Percentiles rank a stretch among this genome's conserved stretches.
These are phyloP conservation scores for Zaprionus africanus DNA, from an alignment of 1,140 invertebrate genomes.

Conservation along the genomic window DNA sequence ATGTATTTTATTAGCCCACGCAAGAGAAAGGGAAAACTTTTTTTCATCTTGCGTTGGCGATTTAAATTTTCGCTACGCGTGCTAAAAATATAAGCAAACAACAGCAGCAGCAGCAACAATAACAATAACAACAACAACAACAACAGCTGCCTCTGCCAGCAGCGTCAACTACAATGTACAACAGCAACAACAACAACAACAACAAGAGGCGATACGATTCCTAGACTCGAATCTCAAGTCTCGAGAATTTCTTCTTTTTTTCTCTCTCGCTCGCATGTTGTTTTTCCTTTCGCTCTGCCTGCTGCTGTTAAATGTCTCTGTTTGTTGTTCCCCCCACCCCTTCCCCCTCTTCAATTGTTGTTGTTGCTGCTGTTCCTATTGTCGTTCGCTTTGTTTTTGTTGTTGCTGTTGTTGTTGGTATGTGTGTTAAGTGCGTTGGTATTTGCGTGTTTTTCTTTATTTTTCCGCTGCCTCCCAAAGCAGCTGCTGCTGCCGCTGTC, in stretches of 20 bases:
- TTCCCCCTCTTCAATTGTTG: constrained; percentile 14
- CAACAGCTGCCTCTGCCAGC: not conserved
- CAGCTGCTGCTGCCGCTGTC: constrained; percentile 18
- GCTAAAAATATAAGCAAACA: constrained; percentile 69
- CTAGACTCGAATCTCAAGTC: constrained; percentile 70
- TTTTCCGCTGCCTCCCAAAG: constrained; percentile 34
- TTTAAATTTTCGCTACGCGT: constrained; percentile 68
- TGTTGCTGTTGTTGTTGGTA: constrained; percentile 50
- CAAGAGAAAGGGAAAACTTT: constrained; percentile 56
- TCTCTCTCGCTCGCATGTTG: constrained; percentile 2
- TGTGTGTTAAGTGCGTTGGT: constrained; percentile 82
- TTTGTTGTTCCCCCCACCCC: constrained; percentile 24
- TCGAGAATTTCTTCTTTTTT: constrained; percentile 49
- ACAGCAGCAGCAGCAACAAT: not conserved
- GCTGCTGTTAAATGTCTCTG: constrained; percentile 41
- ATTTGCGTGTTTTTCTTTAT: constrained; percentile 59
- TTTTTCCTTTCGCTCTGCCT: constrained; percentile 1
- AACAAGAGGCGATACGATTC: constrained; percentile 46
- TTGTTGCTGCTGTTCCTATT: constrained; percentile 35
- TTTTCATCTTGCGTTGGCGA: constrained; percentile 49
- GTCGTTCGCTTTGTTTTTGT: constrained; percentile 43
- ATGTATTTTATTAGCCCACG: constrained; percentile 72
- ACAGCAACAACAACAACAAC: constrained; percentile 49
- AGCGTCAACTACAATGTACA: constrained; percentile 6
- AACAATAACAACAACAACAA: constrained; percentile 23